These are phyloP conservation scores for Colossoma macropomum DNA, from an alignment of 2,113 vertebrate genomes.

Conservation along the genomic window DNA sequence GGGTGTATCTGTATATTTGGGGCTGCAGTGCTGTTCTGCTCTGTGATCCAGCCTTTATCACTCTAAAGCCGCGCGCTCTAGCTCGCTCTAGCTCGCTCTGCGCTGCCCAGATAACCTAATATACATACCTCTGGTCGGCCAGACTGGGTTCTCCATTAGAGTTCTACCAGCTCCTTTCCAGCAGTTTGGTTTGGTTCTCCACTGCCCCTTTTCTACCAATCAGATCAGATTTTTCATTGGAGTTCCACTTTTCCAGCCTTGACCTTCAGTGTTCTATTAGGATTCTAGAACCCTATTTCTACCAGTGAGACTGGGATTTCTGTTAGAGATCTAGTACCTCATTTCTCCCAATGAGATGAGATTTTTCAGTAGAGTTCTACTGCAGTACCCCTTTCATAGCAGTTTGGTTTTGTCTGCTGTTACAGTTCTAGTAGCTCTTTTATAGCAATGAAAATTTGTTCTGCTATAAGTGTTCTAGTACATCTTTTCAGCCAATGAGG, in stretches of 20 bases:
- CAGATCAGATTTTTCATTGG: no score
- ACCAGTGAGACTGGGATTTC: no score
- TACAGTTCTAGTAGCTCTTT: background rate
- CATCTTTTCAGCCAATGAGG: background rate
- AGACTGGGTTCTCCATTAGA: background rate
- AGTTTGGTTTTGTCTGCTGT: background rate
- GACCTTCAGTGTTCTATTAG: no score
- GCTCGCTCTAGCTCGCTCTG: no score
- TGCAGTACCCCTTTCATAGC: background rate
- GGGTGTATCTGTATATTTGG: no score
- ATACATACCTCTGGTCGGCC: fast-evolving
- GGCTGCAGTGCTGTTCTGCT: background rate
- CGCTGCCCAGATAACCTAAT: background rate
- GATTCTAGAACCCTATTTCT: no score
- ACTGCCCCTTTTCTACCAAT: no score
- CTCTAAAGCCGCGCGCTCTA: background rate
- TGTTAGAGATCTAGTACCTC: background rate
- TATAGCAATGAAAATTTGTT: background rate
- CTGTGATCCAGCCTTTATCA: background rate
- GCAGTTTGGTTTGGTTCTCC: no score
- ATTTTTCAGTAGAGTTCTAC: no score
- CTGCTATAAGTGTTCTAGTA: background rate
- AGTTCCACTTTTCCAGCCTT: background rate
- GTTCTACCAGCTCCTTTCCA: background rate
- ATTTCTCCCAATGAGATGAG: background rate